Evolutionary conservation across 2,797 vertebrate genomes (phyloP).

Genomic region (Pitangus sulphuratus): DNA sequence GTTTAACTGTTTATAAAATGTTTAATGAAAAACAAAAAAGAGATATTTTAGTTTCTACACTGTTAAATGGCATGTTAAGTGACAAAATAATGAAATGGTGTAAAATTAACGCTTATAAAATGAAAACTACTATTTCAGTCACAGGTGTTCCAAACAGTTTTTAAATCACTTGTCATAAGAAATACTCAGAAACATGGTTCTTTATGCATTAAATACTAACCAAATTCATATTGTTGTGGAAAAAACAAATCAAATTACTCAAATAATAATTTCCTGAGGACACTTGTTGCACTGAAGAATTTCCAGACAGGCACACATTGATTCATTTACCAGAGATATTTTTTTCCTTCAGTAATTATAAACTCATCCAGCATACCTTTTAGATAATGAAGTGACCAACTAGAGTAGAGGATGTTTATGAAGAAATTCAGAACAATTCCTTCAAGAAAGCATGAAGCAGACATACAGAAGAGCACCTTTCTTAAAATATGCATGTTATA

Average conservation of each 20-base stretch:
- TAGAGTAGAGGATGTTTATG: neutral
- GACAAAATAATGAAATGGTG: neutral
- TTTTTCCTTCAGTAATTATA: neutral
- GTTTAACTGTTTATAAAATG: neutral
- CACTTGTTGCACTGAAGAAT: neutral
- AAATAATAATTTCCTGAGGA: neutral
- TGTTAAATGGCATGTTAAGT: neutral
- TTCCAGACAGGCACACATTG: neutral
- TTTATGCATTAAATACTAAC: neutral
- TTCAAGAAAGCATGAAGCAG: neutral
- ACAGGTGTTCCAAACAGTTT: neutral
- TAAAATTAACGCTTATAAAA: neutral
- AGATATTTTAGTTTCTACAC: neutral
- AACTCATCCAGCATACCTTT: neutral
- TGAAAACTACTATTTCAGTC: neutral
- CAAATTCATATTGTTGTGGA: neutral
- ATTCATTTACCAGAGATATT: neutral
- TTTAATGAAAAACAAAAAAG: neutral
- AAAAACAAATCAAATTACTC: neutral
- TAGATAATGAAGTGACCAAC: neutral
- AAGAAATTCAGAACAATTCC: neutral
- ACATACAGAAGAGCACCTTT: neutral
- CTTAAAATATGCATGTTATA: neutral
- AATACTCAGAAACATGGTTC: neutral
- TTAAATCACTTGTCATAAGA: neutral